phyloP scores from a whole-genome alignment of 1,140 invertebrate species.

The Apis florea region DNA sequence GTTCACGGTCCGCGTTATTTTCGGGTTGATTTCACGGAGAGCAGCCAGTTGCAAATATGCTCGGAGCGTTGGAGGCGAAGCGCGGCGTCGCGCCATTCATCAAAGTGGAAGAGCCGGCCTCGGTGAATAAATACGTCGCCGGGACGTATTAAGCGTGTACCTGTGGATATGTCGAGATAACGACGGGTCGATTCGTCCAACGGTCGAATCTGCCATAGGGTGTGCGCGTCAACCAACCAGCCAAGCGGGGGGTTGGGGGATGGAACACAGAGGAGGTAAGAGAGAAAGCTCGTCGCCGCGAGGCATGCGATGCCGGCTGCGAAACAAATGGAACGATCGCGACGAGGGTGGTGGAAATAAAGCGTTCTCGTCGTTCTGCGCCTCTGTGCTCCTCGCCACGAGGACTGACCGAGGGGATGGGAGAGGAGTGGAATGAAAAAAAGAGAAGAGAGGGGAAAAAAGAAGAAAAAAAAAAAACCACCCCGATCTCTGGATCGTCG shows the following conservation, averaged over 20 bases:
- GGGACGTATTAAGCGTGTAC: slow-evolving; percentile 60
- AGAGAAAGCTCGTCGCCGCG: slow-evolving; percentile 68
- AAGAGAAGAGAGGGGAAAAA: slow-evolving; percentile 42
- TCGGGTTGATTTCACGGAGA: background rate
- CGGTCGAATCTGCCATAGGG: slow-evolving; percentile 62
- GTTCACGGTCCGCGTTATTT: background rate
- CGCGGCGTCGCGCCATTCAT: slow-evolving; percentile 59
- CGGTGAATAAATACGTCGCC: slow-evolving; percentile 64
- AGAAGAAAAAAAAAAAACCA: slow-evolving; percentile 60
- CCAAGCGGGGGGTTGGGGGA: background rate
- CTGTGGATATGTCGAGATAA: slow-evolving; percentile 66
- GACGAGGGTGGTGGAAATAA: slow-evolving; percentile 70
- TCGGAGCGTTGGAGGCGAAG: slow-evolving; percentile 16
- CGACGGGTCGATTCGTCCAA: slow-evolving; percentile 63
- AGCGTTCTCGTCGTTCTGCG: slow-evolving; percentile 70
- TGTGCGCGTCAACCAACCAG: slow-evolving; percentile 1
- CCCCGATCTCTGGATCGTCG: slow-evolving; percentile 70
- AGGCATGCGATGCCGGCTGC: slow-evolving; percentile 68
- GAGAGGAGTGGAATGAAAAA: slow-evolving; percentile 19
- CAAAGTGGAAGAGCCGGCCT: slow-evolving; percentile 62
- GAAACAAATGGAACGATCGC: slow-evolving; percentile 75
- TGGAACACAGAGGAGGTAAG: slow-evolving; percentile 62
- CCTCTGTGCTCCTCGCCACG: slow-evolving; percentile 55
- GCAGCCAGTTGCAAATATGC: background rate
- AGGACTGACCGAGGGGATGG: slow-evolving; percentile 33